phyloP scores from a whole-genome alignment of 1,140 invertebrate genomes.

The Bilobella aurantiaca region DNA sequence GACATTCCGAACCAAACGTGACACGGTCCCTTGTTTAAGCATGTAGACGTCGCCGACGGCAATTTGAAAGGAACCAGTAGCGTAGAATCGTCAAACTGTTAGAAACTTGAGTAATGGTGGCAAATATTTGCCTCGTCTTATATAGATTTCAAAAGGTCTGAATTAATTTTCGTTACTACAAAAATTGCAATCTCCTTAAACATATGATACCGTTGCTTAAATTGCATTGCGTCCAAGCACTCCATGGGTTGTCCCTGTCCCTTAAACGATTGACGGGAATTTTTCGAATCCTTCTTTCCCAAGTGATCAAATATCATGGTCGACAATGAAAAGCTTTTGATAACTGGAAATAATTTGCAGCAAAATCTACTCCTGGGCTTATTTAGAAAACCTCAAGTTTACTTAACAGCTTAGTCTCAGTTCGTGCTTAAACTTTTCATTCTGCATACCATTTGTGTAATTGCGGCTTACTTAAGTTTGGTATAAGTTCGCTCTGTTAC shows the following conservation, averaged over 20 bases:
- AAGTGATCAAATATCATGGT: background rate
- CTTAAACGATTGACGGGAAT: background rate
- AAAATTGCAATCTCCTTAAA: conserved; percentile 11
- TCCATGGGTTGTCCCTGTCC: conserved; percentile 1
- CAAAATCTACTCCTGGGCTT: background rate
- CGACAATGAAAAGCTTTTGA: background rate
- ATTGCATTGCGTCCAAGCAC: background rate
- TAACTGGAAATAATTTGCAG: background rate
- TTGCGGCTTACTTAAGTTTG: background rate
- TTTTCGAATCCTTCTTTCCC: background rate
- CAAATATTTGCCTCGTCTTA: too few species aligned
- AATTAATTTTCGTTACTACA: background rate
- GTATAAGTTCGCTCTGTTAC: background rate
- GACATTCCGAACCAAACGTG: too few species aligned
- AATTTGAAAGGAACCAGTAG: too few species aligned
- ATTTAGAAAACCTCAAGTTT: background rate
- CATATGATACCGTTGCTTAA: conserved; percentile 10
- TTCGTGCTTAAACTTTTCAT: background rate
- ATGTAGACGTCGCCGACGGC: too few species aligned
- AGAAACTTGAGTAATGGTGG: too few species aligned
- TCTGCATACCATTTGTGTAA: background rate
- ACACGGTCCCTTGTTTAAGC: too few species aligned
- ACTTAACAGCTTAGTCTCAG: background rate
- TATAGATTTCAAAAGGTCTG: background rate
- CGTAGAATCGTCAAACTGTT: too few species aligned